Evolutionary conservation across 2,797 vertebrate genomes (phyloP).

Genomic region (Falco novaeseelandiae): DNA sequence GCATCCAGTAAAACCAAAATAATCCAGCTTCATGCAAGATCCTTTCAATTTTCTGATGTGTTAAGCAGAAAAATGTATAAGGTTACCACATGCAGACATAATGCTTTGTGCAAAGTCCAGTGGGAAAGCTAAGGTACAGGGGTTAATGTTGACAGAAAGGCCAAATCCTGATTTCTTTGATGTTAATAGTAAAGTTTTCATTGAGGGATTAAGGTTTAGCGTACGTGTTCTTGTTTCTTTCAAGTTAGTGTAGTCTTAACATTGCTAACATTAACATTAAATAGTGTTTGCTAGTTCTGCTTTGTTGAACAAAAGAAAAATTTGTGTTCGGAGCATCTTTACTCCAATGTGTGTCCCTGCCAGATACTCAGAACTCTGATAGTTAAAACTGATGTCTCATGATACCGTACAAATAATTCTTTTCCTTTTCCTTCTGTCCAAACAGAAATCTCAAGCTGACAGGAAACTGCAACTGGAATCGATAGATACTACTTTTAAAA

Average conservation of each 20-base stretch:
- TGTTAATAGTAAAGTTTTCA: conserved; percentile 35
- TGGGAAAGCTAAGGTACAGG: conserved; percentile 10
- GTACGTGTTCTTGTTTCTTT: conserved; percentile 26
- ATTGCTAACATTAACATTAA: background rate
- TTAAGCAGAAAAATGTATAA: background rate
- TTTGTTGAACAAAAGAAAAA: background rate
- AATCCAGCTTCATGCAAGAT: background rate
- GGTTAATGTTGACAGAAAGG: conserved; percentile 38
- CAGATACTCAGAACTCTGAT: background rate
- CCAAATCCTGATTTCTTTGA: conserved; percentile 41
- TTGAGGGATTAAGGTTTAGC: conserved; percentile 14
- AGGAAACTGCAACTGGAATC: background rate
- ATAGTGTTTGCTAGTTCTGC: background rate
- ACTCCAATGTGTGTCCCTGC: background rate
- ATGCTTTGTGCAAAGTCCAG: background rate
- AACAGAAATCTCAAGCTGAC: background rate
- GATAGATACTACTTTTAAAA: background rate
- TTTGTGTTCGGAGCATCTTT: background rate
- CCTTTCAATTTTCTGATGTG: background rate
- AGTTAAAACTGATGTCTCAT: background rate
- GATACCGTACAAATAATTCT: background rate
- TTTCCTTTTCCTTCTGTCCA: background rate
- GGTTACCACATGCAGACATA: background rate
- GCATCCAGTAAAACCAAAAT: background rate
- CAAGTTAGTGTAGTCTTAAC: background rate